Evolutionary conservation across 2,888 invertebrate species (phyloP).

Genomic region (Eristalis tenax): DNA sequence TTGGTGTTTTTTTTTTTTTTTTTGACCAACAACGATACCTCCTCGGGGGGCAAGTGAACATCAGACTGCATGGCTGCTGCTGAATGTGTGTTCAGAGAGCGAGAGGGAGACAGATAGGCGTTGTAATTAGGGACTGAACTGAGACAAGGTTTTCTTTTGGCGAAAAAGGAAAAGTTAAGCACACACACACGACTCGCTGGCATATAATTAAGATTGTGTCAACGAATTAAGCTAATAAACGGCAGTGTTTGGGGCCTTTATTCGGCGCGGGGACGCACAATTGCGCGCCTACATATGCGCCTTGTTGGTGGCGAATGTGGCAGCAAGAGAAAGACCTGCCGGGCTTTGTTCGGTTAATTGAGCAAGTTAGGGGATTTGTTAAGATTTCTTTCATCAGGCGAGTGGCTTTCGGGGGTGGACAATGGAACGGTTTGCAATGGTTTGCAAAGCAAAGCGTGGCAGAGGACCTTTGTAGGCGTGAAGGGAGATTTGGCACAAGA

Average conservation of each 20-base stretch:
- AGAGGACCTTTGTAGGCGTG: neutral
- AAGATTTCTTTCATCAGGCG: neutral
- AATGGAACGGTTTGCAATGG: neutral
- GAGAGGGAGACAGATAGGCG: neutral
- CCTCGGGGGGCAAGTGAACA: neutral
- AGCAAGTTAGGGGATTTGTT: neutral
- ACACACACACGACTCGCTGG: neutral
- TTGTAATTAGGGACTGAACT: neutral
- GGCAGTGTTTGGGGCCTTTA: neutral
- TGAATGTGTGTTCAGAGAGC: neutral
- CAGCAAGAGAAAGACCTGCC: neutral
- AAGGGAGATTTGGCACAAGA: too few species aligned
- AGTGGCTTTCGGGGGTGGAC: neutral
- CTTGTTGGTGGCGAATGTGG: slow-evolving; percentile 1
- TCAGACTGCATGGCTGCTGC: neutral
- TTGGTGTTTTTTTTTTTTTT: neutral
- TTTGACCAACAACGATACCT: slow-evolving; percentile 27
- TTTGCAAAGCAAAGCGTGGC: neutral
- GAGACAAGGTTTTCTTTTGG: neutral
- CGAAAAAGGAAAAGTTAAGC: slow-evolving; percentile 33
- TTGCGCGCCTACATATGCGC: neutral
- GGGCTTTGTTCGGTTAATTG: neutral
- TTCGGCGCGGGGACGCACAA: neutral
- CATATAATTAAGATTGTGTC: slow-evolving; percentile 41
- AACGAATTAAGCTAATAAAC: slow-evolving; percentile 45